Conservation (phyloP, 2,113 vertebrate species). For the Saccopteryx leptura region DNA sequence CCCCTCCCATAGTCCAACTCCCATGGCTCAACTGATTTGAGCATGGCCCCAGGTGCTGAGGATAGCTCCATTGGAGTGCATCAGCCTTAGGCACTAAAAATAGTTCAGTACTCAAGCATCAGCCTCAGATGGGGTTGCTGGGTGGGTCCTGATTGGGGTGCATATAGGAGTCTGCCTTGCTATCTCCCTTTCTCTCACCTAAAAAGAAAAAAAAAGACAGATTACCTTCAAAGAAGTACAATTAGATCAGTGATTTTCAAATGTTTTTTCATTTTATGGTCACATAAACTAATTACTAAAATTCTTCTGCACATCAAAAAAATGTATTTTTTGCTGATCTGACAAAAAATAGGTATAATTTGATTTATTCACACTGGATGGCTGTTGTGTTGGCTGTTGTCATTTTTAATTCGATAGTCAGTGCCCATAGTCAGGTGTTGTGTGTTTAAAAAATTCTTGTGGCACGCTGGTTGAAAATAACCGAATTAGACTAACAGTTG, state of each 20-base stretch:
- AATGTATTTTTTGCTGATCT: background rate
- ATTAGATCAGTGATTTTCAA: background rate
- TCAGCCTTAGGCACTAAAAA: too few species aligned
- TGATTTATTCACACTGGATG: background rate
- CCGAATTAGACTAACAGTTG: background rate
- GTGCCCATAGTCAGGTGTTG: background rate
- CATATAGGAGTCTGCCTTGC: too few species aligned
- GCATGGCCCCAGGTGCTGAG: too few species aligned
- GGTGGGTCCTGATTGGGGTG: too few species aligned
- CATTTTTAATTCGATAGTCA: background rate
- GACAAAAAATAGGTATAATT: background rate
- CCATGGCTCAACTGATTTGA: too few species aligned
- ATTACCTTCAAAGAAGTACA: constrained; percentile 32
- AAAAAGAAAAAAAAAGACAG: background rate
- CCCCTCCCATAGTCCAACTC: too few species aligned
- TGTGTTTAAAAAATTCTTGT: background rate
- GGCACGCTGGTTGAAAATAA: background rate
- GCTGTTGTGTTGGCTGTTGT: background rate
- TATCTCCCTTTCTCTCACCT: too few species aligned
- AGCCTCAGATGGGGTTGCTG: too few species aligned
- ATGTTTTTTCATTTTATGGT: background rate
- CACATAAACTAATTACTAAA: background rate
- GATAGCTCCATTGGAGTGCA: too few species aligned
- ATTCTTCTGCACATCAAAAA: too few species aligned
- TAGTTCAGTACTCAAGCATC: too few species aligned